These are phyloP conservation scores for Pinna nobilis DNA, from an alignment of 1,140 invertebrate species.

Conservation along the genomic window DNA sequence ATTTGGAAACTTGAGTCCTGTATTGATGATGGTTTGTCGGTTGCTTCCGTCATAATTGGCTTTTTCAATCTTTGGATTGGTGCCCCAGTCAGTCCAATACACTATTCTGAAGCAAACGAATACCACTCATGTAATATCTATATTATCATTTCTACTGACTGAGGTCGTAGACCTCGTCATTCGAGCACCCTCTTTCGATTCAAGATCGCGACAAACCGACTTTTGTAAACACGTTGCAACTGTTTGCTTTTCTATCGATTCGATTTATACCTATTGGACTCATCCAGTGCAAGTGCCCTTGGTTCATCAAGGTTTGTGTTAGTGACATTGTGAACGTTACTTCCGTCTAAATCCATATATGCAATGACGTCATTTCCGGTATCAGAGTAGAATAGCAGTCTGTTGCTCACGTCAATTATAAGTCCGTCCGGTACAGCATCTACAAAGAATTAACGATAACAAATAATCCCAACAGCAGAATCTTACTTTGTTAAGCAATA, in stretches of 20 bases:
- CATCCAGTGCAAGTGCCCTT: slow-evolving; percentile 51
- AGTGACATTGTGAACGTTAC: slow-evolving; percentile 32
- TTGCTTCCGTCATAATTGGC: slow-evolving; percentile 73
- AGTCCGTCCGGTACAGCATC: slow-evolving; percentile 49
- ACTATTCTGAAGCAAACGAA: slow-evolving; percentile 62
- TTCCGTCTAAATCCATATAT: slow-evolving; percentile 44
- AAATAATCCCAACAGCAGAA: neutral
- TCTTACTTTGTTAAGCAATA: neutral
- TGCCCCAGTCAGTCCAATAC: slow-evolving; percentile 77
- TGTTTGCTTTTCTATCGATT: too few species aligned
- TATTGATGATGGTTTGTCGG: slow-evolving; percentile 75
- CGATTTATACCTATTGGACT: slow-evolving; percentile 35
- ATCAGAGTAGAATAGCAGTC: slow-evolving; percentile 57
- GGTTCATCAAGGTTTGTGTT: slow-evolving; percentile 49
- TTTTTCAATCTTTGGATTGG: slow-evolving; percentile 72
- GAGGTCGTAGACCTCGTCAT: neutral
- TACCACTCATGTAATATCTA: too few species aligned
- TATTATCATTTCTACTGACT: too few species aligned
- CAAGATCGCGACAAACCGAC: too few species aligned
- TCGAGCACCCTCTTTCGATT: neutral
- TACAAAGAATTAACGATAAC: slow-evolving; percentile 13
- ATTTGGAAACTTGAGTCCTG: slow-evolving; percentile 79
- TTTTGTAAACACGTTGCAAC: too few species aligned
- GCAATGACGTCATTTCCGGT: slow-evolving; percentile 51
- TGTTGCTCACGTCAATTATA: slow-evolving; percentile 43